Evolutionary conservation across 1,140 invertebrate species (phyloP), one percentile per base, ranked within the genome.

Genomic region (Pseudomyrmex dendroicus): DNA sequence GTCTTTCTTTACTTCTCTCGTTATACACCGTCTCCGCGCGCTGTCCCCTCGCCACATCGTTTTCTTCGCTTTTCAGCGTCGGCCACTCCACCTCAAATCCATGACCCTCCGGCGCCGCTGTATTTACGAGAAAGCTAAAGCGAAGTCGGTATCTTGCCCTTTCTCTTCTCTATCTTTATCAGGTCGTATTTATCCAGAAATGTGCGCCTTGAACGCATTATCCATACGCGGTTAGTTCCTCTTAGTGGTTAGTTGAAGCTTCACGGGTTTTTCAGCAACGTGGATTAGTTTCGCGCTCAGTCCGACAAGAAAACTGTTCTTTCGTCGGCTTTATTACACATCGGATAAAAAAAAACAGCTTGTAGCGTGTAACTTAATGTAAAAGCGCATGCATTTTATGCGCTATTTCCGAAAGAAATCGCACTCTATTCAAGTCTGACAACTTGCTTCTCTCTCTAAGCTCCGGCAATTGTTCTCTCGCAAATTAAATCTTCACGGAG

Each of bases 1-100:
- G 48, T 78, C 62, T 87, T 67, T 70, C 59, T 86, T 64, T 67
- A 8, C 73, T 48, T 88, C 66, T 66, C 63, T 78, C 73, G 25
- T 67, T 85, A 54, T 57, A 67, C 68, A 64, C 62, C 48, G 35
- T 61, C 46, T 7, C n/a, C 56, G 20, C 50, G 46, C 66, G 44
- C 61, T 48, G 22, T 52, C 35, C 59, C 20, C 35, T 7, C 13
- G 48, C n/a, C 46, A 57, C 57, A 20, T 74, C 63, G 25, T 50
- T 63, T 62, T 73, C 68, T 73, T 82, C 78, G 78, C 78, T 82
- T 62, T 73, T 73, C 54, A 70, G 20, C 54, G 64, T 13, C 54
- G 35, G 48, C 35, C 13, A 48, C 77, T 73, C 54, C 68, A 62
- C 57, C 67, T 62, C 48, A 62, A 73, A 73, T 73, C 78, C 59